A percentile compares a stretch with the other conserved stretches of the same genome.
Conservation (phyloP, 2,113 vertebrate species). For the Heterotilapia buettikoferi region DNA sequence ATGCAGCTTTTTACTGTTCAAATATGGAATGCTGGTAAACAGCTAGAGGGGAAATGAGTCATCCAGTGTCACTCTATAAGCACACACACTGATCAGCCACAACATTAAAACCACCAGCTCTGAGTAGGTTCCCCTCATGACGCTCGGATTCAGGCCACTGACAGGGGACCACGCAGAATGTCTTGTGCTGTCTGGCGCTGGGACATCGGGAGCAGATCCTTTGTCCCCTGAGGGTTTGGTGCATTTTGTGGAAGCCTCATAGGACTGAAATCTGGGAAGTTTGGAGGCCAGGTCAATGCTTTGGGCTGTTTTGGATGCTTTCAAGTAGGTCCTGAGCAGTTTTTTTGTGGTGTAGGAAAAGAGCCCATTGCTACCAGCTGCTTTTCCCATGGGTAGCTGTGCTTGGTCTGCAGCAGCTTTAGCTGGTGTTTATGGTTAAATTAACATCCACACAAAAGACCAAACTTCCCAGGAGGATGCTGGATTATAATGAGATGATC, state of each 20-base stretch:
- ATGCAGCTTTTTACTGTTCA: constrained; percentile 29
- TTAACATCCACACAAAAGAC: background rate
- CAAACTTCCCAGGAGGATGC: background rate
- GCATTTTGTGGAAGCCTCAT: background rate
- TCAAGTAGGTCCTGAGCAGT: background rate
- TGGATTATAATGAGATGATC: background rate
- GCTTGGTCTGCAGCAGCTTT: background rate
- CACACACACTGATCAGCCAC: background rate
- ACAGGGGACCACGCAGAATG: background rate
- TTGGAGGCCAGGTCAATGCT: background rate
- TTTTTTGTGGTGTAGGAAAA: background rate
- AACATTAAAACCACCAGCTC: background rate
- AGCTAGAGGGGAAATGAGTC: background rate
- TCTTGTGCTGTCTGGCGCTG: background rate
- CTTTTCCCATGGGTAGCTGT: background rate
- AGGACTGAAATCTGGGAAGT: background rate
- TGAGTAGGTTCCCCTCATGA: background rate
- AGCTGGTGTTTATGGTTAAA: background rate
- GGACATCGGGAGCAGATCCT: background rate
- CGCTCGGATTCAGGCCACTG: background rate
- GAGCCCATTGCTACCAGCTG: background rate
- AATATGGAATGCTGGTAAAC: constrained; percentile 34
- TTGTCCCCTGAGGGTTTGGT: background rate
- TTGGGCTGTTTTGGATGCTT: background rate
- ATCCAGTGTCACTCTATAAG: constrained; percentile 54